Base-by-base conservation (phyloP, 2,888 invertebrate species). In the Agelastica alni region DNA sequence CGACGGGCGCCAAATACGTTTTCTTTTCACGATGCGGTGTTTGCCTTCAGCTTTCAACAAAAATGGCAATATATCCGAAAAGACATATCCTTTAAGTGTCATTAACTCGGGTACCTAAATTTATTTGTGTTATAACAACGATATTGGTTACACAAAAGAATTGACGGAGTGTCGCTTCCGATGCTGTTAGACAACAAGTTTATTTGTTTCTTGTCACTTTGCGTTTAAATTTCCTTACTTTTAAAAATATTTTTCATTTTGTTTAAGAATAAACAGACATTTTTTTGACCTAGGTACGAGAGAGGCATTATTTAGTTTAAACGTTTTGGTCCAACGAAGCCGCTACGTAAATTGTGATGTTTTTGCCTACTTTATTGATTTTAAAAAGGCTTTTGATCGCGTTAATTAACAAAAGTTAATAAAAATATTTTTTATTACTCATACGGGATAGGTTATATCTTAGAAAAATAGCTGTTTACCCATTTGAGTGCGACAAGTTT, bases 1-100 rank as follows among this genome's bases (percentile, higher is more conserved):
- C 14, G 37, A 20, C 17, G 20, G 48, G 48, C 39, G 48, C 32
- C 48, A 49, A 41, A 49, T 49, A 49, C 12, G 30, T 41, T 49
- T 32, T 44, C 17, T 18, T 13, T 32, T 32, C 18, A 44, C 14
- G 9, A 10, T n/a, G 10, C 31, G 32, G 20, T 32, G 32, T 44
- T 44, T 44, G 32, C 20, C 44, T 44, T 32, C 13, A 32, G 32
- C 10, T 44, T 43, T 43, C 43, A 43, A 41, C 41, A 41, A 2
- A 14, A 32, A 44, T 32, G 20, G 32, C 32, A 31, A 32, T 18
- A 44, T 44, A 18, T 44, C 13, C 20, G 32, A 44, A 44, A 32
- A 31, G 44, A 44, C 26, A 4, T 10, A 44, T 44, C 44, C 32
- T 44, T 31, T 44, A 32, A 32, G 20, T 13, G 31, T 44, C 44